Conservation (phyloP, 64 coral and sea anemone genomes). For the Pocillopora damicornis region DNA sequence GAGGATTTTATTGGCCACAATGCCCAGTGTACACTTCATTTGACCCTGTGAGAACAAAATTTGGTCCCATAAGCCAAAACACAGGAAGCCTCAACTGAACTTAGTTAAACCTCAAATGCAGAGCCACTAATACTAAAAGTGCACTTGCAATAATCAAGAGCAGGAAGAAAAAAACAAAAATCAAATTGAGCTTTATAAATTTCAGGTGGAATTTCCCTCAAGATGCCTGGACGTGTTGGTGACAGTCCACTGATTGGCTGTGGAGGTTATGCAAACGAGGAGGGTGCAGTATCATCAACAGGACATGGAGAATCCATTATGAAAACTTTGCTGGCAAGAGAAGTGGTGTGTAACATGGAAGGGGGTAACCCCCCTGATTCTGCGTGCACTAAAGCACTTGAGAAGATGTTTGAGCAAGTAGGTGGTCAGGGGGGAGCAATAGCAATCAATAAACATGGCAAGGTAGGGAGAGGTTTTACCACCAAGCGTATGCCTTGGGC, state of each 20-base stretch:
- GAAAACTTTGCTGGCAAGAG: constrained; percentile 78
- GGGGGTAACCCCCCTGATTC: constrained; percentile 22
- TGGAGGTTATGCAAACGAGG: constrained; percentile 78
- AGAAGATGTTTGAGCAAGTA: constrained; percentile 58
- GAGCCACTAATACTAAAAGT: no score
- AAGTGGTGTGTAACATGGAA: constrained; percentile 78
- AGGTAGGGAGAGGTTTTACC: constrained; percentile 67
- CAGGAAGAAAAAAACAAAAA: not conserved
- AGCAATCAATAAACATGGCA: constrained; percentile 62
- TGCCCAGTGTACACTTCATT: no score
- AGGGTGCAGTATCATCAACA: constrained; percentile 74
- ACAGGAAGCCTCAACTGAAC: no score
- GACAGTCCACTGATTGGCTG: constrained; percentile 81
- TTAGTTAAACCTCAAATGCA: no score
- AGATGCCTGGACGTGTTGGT: constrained; percentile 93
- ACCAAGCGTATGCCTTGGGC: constrained; percentile 89
- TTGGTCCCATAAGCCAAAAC: no score
- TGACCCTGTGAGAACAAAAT: no score
- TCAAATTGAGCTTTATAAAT: not conserved
- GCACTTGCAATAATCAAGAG: not conserved
- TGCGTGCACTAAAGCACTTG: constrained; percentile 56
- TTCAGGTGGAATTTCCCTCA: constrained; percentile 72
- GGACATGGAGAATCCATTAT: constrained; percentile 95
- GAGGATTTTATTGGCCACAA: no score
- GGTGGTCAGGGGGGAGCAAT: constrained; percentile 89